These are phyloP conservation scores for Xanthostigma xanthostigma DNA, from an alignment of 2,888 invertebrate species.

Conservation along the genomic window DNA sequence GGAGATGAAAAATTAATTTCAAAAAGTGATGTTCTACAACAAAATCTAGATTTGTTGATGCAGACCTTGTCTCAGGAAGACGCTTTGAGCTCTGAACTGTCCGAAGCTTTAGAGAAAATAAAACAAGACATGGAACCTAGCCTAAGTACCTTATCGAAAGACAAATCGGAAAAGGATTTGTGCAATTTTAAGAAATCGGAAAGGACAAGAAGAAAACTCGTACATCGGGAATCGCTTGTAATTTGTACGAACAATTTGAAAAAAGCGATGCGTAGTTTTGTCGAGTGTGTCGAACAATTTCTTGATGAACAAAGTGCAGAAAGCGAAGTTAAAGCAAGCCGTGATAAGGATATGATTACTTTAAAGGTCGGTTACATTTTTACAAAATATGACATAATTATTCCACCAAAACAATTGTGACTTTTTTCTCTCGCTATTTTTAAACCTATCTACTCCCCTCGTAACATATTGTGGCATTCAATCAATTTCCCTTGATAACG, in stretches of 20 bases:
- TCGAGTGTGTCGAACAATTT: conserved; percentile 62
- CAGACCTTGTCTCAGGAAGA: conserved; percentile 58
- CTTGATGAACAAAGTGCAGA: conserved; percentile 40
- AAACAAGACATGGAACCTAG: not conserved
- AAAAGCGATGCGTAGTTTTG: conserved; percentile 62
- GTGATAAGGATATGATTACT: conserved; percentile 22
- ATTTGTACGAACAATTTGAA: conserved; percentile 68
- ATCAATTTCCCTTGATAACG: too few species aligned
- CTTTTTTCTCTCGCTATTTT: too few species aligned
- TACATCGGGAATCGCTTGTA: conserved; percentile 40
- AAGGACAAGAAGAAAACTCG: conserved; percentile 18
- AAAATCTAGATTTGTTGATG: conserved; percentile 59
- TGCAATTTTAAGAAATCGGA: conserved; percentile 29
- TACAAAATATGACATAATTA: not conserved
- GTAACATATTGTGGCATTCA: too few species aligned
- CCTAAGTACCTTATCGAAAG: conserved; percentile 7
- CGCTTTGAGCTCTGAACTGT: conserved; percentile 23
- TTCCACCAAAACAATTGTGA: too few species aligned
- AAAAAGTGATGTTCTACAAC: conserved; percentile 58
- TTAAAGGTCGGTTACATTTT: conserved; percentile 20
- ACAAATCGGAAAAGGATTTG: conserved; percentile 28
- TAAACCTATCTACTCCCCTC: too few species aligned
- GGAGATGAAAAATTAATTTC: conserved; percentile 44
- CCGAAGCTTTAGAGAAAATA: conserved; percentile 14
- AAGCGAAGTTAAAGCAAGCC: conserved; percentile 11